These are phyloP conservation scores for Epicampocera succincta DNA, from an alignment of 2,888 invertebrate genomes.

Conservation along the genomic window DNA sequence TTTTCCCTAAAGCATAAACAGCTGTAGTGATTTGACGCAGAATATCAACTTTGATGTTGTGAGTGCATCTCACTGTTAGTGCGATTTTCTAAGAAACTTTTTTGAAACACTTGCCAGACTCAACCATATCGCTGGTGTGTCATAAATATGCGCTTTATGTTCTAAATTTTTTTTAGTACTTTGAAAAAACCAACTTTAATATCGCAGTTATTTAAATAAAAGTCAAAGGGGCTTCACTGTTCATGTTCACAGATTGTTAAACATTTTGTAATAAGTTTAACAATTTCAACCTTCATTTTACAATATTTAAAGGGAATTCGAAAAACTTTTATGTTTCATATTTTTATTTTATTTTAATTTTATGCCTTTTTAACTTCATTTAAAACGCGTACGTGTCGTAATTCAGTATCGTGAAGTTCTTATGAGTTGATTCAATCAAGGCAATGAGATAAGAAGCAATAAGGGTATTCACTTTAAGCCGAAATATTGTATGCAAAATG, in stretches of 20 bases:
- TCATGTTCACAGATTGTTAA: constrained; percentile 54
- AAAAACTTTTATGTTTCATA: constrained; percentile 20
- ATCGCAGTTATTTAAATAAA: constrained; percentile 30
- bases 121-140: no score
- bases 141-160: background rate
- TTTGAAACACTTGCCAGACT: no score
- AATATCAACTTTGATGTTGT: no score
- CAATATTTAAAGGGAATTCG: constrained; percentile 23
- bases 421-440: constrained; percentile 62
- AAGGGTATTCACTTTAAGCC: constrained; percentile 14
- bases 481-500: background rate
- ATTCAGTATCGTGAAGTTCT: constrained; percentile 41
- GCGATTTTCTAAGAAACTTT: no score
- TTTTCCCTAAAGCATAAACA: no score
- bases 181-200: constrained; percentile 18
- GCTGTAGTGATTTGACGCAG: no score
- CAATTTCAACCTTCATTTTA: constrained; percentile 25
- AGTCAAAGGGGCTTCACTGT: background rate
- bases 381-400: constrained; percentile 59
- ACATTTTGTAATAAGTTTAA: constrained; percentile 54
- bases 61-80: no score
- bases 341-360: constrained; percentile 48
- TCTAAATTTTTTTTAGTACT: constrained; percentile 2
- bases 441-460: constrained; percentile 42
- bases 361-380: constrained; percentile 64